These are phyloP conservation scores for Tridacna gigas DNA, from an alignment of 2,888 invertebrate genomes.

Conservation along the genomic window DNA sequence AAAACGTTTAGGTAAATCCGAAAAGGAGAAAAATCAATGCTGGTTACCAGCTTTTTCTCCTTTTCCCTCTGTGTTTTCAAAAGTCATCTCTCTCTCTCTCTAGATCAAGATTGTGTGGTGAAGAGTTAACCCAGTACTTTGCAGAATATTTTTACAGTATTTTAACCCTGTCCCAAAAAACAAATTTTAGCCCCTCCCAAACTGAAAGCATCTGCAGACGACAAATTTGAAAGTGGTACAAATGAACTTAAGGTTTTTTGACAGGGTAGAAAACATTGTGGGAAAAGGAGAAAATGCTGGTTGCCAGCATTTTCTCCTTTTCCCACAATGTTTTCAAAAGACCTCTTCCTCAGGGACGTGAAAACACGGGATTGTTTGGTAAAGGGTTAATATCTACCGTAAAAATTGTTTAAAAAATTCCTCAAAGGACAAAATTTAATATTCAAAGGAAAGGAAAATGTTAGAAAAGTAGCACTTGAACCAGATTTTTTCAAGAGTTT, in stretches of 20 bases:
- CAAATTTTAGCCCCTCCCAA: neutral
- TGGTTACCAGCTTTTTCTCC: conserved; percentile 7
- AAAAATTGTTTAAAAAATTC: too few species aligned
- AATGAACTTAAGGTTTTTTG: neutral
- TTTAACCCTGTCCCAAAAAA: too few species aligned
- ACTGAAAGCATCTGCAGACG: neutral
- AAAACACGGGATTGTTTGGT: neutral
- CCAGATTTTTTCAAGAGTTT: too few species aligned
- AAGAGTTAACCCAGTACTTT: too few species aligned
- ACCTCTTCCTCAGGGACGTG: neutral
- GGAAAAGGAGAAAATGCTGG: neutral
- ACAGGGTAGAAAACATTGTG: neutral
- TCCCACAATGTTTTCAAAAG: neutral
- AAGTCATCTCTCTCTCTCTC: neutral
- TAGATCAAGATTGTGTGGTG: too few species aligned
- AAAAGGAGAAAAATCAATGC: too few species aligned
- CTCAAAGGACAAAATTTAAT: too few species aligned
- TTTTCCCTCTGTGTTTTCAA: neutral
- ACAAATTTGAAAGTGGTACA: neutral
- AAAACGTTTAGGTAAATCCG: too few species aligned
- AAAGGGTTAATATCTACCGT: neutral
- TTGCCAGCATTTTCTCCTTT: conserved; percentile 4
- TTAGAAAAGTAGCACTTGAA: too few species aligned
- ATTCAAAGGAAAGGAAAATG: too few species aligned
- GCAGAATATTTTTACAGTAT: too few species aligned